A percentile compares a stretch with the other conserved stretches of the same genome.
phyloP scores from a whole-genome alignment of 2,888 invertebrate genomes.

The Torymus tubicola region DNA sequence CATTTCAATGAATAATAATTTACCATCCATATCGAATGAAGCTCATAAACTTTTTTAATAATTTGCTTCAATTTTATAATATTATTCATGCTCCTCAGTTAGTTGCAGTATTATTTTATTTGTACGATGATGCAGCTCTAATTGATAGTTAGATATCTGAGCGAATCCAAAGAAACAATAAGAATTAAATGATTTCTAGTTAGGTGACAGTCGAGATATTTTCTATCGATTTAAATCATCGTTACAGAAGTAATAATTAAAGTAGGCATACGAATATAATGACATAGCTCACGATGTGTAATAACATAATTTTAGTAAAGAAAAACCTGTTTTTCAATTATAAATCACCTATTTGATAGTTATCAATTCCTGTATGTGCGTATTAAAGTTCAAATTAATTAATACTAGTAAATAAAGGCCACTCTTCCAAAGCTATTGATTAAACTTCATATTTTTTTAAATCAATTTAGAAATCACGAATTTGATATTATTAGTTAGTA shows the following conservation, averaged over 20 bases:
- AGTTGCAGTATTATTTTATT: neutral
- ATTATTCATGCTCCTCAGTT: neutral
- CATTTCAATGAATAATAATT: slow-evolving; percentile 25
- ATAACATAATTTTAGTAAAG: neutral
- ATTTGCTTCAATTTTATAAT: slow-evolving; percentile 17
- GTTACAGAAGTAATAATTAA: slow-evolving; percentile 8
- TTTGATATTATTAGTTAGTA: too few relatives aligned
- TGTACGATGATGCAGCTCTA: neutral
- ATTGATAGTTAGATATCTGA: slow-evolving; percentile 28
- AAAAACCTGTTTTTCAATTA: slow-evolving; percentile 20
- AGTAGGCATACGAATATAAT: neutral
- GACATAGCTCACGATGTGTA: neutral
- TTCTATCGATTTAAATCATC: slow-evolving; percentile 9
- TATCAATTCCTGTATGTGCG: neutral
- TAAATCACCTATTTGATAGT: neutral
- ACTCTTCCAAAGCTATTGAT: neutral
- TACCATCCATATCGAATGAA: slow-evolving; percentile 2
- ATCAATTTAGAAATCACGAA: neutral
- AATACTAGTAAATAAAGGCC: neutral
- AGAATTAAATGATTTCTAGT: slow-evolving; percentile 11
- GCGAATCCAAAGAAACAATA: neutral
- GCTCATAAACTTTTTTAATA: slow-evolving; percentile 4
- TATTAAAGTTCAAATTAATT: neutral
- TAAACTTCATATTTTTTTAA: neutral
- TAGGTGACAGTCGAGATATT: neutral